Conservation (phyloP, 1,140 invertebrate genomes). For the Psilanteris sp. region DNA sequence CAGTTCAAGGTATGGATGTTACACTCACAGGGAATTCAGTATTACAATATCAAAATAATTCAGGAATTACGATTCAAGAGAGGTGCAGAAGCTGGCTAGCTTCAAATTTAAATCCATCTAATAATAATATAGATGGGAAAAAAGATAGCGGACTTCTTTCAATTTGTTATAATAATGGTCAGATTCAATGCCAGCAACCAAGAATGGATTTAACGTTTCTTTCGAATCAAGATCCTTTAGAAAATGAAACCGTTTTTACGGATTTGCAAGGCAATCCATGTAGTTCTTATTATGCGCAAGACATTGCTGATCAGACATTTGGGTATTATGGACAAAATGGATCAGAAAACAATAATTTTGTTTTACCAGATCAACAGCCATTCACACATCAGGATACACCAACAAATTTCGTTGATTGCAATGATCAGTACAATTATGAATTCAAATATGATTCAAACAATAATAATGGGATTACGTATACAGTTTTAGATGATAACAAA, state of each 20-base stretch:
- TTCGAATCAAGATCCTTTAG: conserved; percentile 6
- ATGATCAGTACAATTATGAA: conserved; percentile 37
- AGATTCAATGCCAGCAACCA: conserved; percentile 27
- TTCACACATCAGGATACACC: conserved; percentile 6
- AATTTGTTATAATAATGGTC: conserved; percentile 59
- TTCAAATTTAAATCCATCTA: conserved; percentile 46
- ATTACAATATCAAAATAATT: conserved; percentile 25
- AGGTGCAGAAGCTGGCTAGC: conserved; percentile 70
- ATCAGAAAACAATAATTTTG: conserved; percentile 9
- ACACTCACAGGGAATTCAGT: not conserved
- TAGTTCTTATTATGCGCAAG: conserved; percentile 49
- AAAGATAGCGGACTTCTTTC: conserved; percentile 39
- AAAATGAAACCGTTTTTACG: conserved; percentile 32
- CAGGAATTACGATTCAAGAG: conserved; percentile 59
- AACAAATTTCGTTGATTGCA: conserved; percentile 40
- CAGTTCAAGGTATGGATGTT: conserved; percentile 18
- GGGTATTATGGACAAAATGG: conserved; percentile 1
- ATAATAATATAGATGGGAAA: conserved; percentile 42
- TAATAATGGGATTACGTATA: conserved; percentile 35
- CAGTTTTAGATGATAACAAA: conserved; percentile 48
- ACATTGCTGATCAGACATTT: conserved; percentile 19
- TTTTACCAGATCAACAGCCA: conserved; percentile 32
- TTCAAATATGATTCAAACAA: conserved; percentile 39
- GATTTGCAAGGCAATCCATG: conserved; percentile 23
- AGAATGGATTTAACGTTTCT: conserved; percentile 12